phyloP scores from a whole-genome alignment of 1,140 invertebrate species.

The Cherax destructor region DNA sequence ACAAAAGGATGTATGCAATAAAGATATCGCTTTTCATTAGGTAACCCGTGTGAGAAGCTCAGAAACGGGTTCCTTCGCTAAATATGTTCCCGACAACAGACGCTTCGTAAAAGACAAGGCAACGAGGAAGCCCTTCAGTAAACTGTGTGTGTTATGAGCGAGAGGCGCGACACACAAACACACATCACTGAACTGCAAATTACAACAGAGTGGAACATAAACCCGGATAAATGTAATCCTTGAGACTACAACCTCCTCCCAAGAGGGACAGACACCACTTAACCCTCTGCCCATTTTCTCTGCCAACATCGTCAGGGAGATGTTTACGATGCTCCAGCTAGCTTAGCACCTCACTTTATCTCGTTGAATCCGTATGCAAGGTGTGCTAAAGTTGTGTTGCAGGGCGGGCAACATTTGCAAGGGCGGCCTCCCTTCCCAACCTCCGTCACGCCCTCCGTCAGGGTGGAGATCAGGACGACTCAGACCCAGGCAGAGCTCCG shows the following conservation, averaged over 20 bases:
- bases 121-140: no score
- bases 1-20: no score
- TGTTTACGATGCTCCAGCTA: neutral
- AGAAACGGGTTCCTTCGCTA: no score
- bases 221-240: neutral
- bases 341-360: neutral
- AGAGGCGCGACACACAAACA: no score
- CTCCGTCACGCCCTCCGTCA: neutral
- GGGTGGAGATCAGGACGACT: conserved; percentile 1
- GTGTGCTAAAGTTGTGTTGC: neutral
- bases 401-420: neutral
- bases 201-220: neutral
- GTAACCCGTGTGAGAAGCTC: no score
- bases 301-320: neutral
- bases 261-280: neutral
- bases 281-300: neutral
- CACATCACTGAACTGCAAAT: no score
- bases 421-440: neutral
- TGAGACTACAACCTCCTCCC: neutral
- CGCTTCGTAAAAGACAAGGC: no score
- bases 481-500: no score
- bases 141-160: no score
- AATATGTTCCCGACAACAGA: no score
- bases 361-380: neutral
- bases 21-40: no score